Base-by-base conservation (phyloP, 2,113 vertebrate genomes). In the Psilopogon haemacephalus region DNA sequence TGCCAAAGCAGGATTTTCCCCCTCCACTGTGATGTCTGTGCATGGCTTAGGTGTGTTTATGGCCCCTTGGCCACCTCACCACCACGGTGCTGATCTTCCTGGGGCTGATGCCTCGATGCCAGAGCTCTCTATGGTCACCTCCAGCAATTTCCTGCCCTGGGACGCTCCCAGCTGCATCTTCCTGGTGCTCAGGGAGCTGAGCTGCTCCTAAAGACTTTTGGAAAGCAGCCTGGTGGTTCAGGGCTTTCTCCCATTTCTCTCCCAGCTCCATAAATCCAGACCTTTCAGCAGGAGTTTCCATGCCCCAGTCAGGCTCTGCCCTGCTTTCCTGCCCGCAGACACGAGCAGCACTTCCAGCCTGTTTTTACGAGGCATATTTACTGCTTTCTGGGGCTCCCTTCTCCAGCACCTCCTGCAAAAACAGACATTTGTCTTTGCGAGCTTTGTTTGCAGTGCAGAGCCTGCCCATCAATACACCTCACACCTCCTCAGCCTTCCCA, bases 261-360 rank as follows among this genome's bases (percentile, higher is more conserved):
- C 65, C 46, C 5, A 4, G 54, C 30, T 64, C 88, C 24, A 95
- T 95, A 91, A 86, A 86, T 96, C 96, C 94, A 59, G 3, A 0
- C 26, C 73, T 75, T 48, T 78, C 68, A 88, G 86, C 73, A 78
- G 90, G 58, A n/a, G 90, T 96, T 96, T 94, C 94, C 92, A 75
- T 90, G 88, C 74, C 60, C 62, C 17, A 58, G 64, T 42, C 7
- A 0, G 65, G 42, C 73, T 88, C 80, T 94, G 93, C 95, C 80
- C 95, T 86, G 48, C 54, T 90, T 96, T 94, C 70, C 88, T 72
- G 26, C 88, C 82, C 2, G 0, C 80, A 81, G 76, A 44, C 1
- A 1, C 18, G 13, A 81, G 48, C 75, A 95, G 93, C 58, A 2
- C 5, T 1, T 88, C 94, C 93, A 92, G 89, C 94, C 95, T 94